A percentile compares a stretch with the other conserved stretches of the same genome.
Conservation (phyloP, 2,888 invertebrate genomes). For the Epirrita christyi region DNA sequence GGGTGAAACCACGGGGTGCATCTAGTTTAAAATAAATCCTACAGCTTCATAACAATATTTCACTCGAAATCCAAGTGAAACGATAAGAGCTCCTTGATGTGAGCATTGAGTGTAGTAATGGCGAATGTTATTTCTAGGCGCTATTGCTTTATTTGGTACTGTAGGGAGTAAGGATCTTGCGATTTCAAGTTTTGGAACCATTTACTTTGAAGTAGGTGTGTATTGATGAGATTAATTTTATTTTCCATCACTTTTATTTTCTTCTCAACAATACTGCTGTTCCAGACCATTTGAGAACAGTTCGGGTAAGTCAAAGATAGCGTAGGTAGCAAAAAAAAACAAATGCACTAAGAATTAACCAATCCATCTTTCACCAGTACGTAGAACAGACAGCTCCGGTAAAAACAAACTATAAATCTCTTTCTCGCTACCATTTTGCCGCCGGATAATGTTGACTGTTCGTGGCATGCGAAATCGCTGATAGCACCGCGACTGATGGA, state of each 20-base stretch:
- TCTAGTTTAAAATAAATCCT: slow-evolving; percentile 37
- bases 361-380: slow-evolving; percentile 13
- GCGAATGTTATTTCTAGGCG: slow-evolving; percentile 6
- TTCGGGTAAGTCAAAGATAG: too few species aligned
- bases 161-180: background rate
- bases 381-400: slow-evolving; percentile 21
- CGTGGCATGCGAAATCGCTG: slow-evolving; percentile 62
- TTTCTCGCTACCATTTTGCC: slow-evolving; percentile 13
- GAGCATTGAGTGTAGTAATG: background rate
- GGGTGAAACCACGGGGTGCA: too few species aligned
- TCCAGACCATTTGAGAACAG: too few species aligned
- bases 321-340: slow-evolving; percentile 10
- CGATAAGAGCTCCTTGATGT: slow-evolving; percentile 23
- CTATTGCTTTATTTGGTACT: background rate
- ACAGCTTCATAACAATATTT: slow-evolving; percentile 25
- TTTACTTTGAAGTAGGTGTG: too few species aligned
- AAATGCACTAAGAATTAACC: slow-evolving; percentile 8
- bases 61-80: slow-evolving; percentile 18
- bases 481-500: slow-evolving; percentile 59
- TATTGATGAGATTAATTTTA: too few species aligned
- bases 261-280: too few species aligned
- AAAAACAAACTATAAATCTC: slow-evolving; percentile 33
- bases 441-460: slow-evolving; percentile 41
- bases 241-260: too few species aligned
- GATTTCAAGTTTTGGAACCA: background rate